These are phyloP conservation scores for Eremophila alpestris DNA, from an alignment of 2,797 vertebrate species.

Conservation along the genomic window DNA sequence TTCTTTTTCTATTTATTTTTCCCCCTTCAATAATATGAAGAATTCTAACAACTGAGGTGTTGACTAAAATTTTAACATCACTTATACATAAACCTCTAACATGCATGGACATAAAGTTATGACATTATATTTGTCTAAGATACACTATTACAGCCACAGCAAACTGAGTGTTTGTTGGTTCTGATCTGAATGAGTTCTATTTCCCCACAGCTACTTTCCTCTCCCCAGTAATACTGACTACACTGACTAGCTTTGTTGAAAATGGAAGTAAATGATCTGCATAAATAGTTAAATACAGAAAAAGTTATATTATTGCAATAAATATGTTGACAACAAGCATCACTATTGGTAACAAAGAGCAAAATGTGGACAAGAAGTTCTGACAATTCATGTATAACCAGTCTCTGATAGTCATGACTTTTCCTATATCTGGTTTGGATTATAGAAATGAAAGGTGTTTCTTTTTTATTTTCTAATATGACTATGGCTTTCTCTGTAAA, in stretches of 20 bases:
- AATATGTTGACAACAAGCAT: background rate
- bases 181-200: background rate
- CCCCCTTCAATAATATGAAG: background rate
- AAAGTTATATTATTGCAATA: background rate
- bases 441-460: background rate
- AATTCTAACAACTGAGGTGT: background rate
- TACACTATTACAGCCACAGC: background rate
- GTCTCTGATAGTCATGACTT: background rate
- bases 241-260: background rate
- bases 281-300: background rate
- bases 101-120: background rate
- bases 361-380: background rate
- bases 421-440: background rate
- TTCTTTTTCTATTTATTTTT: background rate
- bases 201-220: background rate
- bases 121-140: background rate
- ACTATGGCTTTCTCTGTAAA: background rate
- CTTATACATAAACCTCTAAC: background rate
- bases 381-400: background rate
- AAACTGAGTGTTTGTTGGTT: background rate
- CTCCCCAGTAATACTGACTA: background rate
- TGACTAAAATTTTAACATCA: background rate
- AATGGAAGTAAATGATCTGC: background rate
- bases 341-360: background rate
- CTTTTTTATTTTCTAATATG: background rate